Evolutionary conservation across 2,113 vertebrate species (phyloP).

Genomic region (Phrynosoma platyrhinos): DNA sequence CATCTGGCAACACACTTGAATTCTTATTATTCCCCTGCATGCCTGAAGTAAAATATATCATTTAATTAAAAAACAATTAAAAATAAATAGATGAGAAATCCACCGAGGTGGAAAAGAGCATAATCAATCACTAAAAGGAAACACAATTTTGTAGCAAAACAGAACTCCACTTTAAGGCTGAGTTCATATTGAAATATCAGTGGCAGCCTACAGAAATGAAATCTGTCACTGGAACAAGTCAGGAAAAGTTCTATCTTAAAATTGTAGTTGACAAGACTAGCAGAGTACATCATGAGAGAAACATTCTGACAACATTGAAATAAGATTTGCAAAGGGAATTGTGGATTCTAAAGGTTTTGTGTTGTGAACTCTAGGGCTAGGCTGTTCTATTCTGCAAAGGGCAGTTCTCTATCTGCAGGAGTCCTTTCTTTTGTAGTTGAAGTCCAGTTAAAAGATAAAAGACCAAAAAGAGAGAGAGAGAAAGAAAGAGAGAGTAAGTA

Average conservation of each 20-base stretch:
- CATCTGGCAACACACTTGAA: slow-evolving; percentile 7
- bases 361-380: neutral
- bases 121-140: slow-evolving; percentile 13
- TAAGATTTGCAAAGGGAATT: neutral
- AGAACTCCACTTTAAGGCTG: neutral
- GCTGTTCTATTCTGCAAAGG: neutral
- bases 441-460: neutral
- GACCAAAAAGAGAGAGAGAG: neutral
- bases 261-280: neutral
- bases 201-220: neutral
- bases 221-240: neutral
- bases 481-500: too few species aligned
- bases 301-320: neutral
- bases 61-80: slow-evolving; percentile 39
- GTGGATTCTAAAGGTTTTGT: neutral
- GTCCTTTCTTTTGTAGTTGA: neutral
- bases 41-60: slow-evolving; percentile 26
- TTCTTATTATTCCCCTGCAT: neutral
- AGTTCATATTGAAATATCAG: neutral
- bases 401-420: neutral
- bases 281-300: neutral
- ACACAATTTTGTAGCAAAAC: neutral
- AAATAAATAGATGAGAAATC: slow-evolving; percentile 15
- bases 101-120: neutral
- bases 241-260: neutral